Evolutionary conservation across 2,113 vertebrate genomes (phyloP), one percentile per base, ranked within the genome.

Genomic region (Larimichthys polyactis): DNA sequence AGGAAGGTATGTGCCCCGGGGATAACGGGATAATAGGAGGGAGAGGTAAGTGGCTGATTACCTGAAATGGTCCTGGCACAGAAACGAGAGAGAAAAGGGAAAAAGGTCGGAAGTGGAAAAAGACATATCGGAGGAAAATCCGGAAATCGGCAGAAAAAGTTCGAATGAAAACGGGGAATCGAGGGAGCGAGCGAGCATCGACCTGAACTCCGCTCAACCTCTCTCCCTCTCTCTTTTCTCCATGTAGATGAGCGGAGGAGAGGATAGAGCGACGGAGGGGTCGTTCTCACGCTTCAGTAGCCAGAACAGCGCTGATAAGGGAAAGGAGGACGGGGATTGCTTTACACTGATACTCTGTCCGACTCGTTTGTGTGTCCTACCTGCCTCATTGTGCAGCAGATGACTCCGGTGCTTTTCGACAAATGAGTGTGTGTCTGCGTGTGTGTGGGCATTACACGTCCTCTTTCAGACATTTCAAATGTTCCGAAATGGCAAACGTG

Each of bases 1-100:
- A 71, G 24, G 78, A 72, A 88, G 87, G 89, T 89, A 90, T 91
- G 81, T 73, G 80, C 81, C 90, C 71, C 29, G 0, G 80, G 90
- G 87, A 79, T 58, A 77, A 89, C 71, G 73, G 84, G 84, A 79
- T 86, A 93, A 90, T 89, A 27, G 83, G 78, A 82, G 81, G 84
- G 67, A 82, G 86, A 82, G 76, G 73, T 92, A 90, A 92, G 89
- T 91, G 90, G 90, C 80, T 91, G 91, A 94, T 93, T 93, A 91
- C 89, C 91, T 90, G 90, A 91, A 94, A 93, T 90, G 70, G 77
- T 86, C 73, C 80, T 89, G 88, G 82, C 79, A 81, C 49, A 60
- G 78, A 87, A 85, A 29, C 57, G 60, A 85, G 48, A 79, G 76
- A 24, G 64, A 64, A 4, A 57, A 48, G 4, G 4, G 32, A 5